phyloP scores from a whole-genome alignment of 2,113 vertebrate species.

The Nestor notabilis region DNA sequence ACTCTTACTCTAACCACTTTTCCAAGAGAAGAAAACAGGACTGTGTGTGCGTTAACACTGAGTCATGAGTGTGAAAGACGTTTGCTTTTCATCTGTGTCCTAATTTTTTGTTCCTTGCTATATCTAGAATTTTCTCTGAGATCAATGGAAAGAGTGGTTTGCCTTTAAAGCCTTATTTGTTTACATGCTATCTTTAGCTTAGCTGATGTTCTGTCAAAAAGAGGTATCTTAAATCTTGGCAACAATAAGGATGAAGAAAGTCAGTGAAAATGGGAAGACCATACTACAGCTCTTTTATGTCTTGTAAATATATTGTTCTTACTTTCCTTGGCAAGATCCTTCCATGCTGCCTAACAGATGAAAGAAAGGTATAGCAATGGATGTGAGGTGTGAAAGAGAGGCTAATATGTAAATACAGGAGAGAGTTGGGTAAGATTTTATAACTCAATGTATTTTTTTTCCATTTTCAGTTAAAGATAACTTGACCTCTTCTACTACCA shows the following conservation, averaged over 20 bases:
- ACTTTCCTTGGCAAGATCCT: background rate
- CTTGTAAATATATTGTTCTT: background rate
- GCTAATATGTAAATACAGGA: background rate
- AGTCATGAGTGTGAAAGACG: background rate
- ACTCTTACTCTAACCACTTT: background rate
- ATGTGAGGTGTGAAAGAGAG: background rate
- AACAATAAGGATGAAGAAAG: background rate
- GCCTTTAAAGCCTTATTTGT: background rate
- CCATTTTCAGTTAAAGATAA: background rate
- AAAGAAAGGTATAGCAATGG: background rate
- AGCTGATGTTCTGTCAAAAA: background rate
- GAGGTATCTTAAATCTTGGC: background rate
- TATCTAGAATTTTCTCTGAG: slow-evolving; percentile 1
- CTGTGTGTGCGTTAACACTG: fast-evolving
- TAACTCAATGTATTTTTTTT: background rate
- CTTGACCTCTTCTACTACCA: background rate
- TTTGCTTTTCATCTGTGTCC: background rate
- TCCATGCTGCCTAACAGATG: background rate
- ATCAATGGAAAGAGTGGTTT: background rate
- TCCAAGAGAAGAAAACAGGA: background rate
- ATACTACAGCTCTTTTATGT: background rate
- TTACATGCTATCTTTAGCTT: slow-evolving; percentile 2
- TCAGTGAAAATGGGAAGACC: background rate
- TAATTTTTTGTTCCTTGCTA: background rate
- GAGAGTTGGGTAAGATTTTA: background rate